phyloP scores from a whole-genome alignment of 2,113 vertebrate species.

The Poecilia latipinna region DNA sequence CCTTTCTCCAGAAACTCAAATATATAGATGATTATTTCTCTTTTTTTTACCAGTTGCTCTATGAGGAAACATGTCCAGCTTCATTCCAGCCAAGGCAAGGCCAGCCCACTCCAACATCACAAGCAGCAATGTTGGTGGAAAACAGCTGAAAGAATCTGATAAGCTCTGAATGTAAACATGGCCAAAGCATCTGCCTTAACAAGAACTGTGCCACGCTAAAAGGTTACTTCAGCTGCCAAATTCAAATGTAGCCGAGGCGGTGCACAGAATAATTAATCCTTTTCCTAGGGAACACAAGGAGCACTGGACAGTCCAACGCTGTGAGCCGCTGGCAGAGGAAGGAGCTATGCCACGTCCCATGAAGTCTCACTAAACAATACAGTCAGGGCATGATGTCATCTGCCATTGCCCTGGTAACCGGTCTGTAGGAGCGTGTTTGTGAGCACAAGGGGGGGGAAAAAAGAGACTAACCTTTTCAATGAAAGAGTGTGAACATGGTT shows the following conservation, averaged over 20 bases:
- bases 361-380: constrained; percentile 56
- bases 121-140: constrained; percentile 32
- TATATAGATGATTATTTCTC: constrained; percentile 29
- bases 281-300: constrained; percentile 72
- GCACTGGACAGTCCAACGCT: constrained; percentile 57
- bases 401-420: constrained; percentile 72
- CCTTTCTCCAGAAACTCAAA: constrained; percentile 27
- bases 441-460: constrained; percentile 48
- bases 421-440: constrained; percentile 44
- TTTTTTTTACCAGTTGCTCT: constrained; percentile 42
- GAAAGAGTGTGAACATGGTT: constrained; percentile 36
- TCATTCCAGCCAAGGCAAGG: constrained; percentile 49
- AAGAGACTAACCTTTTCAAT: constrained; percentile 57
- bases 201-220: constrained; percentile 77
- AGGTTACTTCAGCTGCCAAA: constrained; percentile 81
- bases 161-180: constrained; percentile 77
- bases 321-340: constrained; percentile 33
- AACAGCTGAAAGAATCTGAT: constrained; percentile 64
- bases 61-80: constrained; percentile 42
- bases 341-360: constrained; percentile 56
- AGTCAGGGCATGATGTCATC: constrained; percentile 73
- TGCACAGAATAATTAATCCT: constrained; percentile 81
- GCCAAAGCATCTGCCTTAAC: constrained; percentile 77
- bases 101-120: constrained; percentile 35
- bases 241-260: constrained; percentile 81